Conservation (phyloP, 2,797 vertebrate species). For the Paramormyrops hopkinsi region DNA sequence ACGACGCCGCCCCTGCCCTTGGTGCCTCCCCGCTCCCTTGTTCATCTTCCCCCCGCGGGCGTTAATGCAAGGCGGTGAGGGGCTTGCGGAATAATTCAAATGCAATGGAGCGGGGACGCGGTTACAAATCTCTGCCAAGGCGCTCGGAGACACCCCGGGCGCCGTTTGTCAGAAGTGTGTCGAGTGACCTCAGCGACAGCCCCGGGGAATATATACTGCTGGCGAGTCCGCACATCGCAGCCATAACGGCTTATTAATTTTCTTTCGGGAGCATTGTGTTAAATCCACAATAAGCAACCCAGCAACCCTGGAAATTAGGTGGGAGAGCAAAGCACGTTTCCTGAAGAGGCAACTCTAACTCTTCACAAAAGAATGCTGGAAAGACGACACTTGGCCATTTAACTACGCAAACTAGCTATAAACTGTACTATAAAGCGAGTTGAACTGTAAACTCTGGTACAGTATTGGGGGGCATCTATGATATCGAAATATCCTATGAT, state of each 20-base stretch:
- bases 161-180: conserved; percentile 86
- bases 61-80: conserved; percentile 65
- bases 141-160: conserved; percentile 74
- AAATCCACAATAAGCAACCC: conserved; percentile 40
- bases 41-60: conserved; percentile 70
- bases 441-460: neutral
- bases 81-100: conserved; percentile 92
- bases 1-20: conserved; percentile 87
- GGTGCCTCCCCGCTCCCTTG: conserved; percentile 75
- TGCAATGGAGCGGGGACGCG: conserved; percentile 90
- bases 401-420: neutral
- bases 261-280: conserved; percentile 56
- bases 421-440: neutral
- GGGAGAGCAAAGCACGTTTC: neutral
- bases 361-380: neutral
- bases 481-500: neutral
- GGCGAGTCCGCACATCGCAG: conserved; percentile 59
- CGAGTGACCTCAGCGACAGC: conserved; percentile 78
- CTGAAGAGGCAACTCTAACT: neutral
- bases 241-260: conserved; percentile 65
- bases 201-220: conserved; percentile 50
- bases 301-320: conserved; percentile 50
- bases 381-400: neutral
- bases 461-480: neutral
- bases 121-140: conserved; percentile 93